Conservation (phyloP, 1,140 invertebrate species). For the Mizuhopecten yessoensis region DNA sequence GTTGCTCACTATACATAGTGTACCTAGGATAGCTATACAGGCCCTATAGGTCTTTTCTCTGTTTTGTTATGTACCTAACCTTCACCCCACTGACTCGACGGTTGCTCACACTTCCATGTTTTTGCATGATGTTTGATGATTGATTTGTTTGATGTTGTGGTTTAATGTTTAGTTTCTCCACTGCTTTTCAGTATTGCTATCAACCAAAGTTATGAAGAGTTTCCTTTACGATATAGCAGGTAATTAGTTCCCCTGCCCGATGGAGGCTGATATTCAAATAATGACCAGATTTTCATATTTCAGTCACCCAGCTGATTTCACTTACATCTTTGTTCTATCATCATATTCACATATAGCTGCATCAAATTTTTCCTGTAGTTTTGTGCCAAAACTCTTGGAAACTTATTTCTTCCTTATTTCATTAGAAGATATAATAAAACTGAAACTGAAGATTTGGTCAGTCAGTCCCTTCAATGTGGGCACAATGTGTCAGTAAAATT, state of each 20-base stretch:
- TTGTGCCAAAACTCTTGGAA: conserved; percentile 1
- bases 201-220: conserved; percentile 94
- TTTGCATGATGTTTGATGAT: neutral
- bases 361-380: neutral
- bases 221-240: conserved; percentile 86
- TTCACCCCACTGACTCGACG: neutral
- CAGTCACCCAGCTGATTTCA: neutral
- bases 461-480: neutral
- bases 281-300: conserved; percentile 35
- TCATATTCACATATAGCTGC: neutral
- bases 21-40: too few relatives aligned
- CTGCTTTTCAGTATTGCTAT: conserved; percentile 89
- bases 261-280: neutral
- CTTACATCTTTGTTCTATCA: neutral
- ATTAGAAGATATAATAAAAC: neutral
- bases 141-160: neutral
- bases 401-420: neutral
- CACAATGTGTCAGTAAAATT: neutral
- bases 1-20: too few relatives aligned
- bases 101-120: neutral
- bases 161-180: conserved; percentile 44
- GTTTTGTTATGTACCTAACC: too few relatives aligned
- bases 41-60: too few relatives aligned
- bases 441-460: conserved; percentile 38
- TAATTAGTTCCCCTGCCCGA: conserved; percentile 52